Evolutionary conservation across 2,888 invertebrate genomes (phyloP), one percentile per base, ranked within the genome.

Genomic region (Deilephila porcellus): DNA sequence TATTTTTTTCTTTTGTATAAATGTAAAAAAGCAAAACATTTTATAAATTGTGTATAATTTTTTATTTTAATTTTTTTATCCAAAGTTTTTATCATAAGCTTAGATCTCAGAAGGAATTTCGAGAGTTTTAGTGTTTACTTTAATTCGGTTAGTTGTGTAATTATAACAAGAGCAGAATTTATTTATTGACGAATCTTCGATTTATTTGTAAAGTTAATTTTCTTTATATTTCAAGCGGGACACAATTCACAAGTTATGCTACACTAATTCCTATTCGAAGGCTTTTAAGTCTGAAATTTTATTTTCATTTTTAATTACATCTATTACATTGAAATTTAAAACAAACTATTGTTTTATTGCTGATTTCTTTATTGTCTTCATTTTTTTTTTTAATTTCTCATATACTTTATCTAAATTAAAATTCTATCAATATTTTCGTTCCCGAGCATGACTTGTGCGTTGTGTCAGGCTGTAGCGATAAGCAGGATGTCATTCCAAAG

Each of bases 61-160:
- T 62, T 90, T 90, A 90, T 89, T 87, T 87, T 92, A 90, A 92
- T 91, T 91, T 89, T 90, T 90, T 85, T 80, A 93, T 94, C 94
- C 94, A 94, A 94, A 94, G 94, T 93, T 93, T 85, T 89, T 92
- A 92, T 91, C 91, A 84, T 93, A 94, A 94, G 93, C 84, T 91
- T 92, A 94, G 94, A 94, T 94, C 94, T 94, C 94, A 94, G 87
- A 89, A 80, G 90, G 88, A 91, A 89, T 90, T 89, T 89, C 86
- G 91, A 92, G 91, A 85, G 85, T 88, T 87, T 88, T 88, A 88
- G 85, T 83, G 76, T 76, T 73, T 73, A 79, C 78, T 77, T 81
- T 79, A 81, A 82, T 84, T 86, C 83, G 85, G 85, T 91, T 90
- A 90, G 90, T 91, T 91, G 85, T 91, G 86, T 91, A 90, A 90